Conservation (phyloP, 37 sponge, comb jelly and placozoan species). For the Mnemiopsis leidyi region DNA sequence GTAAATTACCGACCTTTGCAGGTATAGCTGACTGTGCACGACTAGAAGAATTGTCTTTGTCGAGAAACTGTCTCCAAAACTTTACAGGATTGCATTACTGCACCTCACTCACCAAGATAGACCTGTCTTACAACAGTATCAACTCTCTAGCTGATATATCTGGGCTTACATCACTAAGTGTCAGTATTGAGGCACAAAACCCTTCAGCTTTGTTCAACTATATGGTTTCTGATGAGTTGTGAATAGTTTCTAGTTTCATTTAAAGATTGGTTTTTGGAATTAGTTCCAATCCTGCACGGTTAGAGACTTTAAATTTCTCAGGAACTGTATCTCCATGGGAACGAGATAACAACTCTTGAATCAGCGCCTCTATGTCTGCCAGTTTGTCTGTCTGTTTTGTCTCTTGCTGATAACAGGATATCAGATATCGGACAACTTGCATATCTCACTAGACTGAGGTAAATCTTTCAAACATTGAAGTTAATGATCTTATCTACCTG, state of each 20-base stretch:
- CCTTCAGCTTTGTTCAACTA: too few relatives aligned
- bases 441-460: constrained; percentile 55
- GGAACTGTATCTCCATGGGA: constrained; percentile 60
- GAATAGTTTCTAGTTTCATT: too few relatives aligned
- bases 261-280: too few relatives aligned
- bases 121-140: constrained; percentile 63
- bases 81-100: constrained; percentile 33
- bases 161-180: not conserved
- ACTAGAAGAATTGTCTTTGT: constrained; percentile 20
- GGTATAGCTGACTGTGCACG: not conserved
- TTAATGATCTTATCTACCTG: too few relatives aligned
- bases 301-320: too few relatives aligned
- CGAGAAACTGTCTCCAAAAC: constrained; percentile 35
- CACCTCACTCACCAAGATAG: constrained; percentile 44
- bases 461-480: too few relatives aligned
- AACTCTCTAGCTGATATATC: not conserved
- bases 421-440: constrained; percentile 64
- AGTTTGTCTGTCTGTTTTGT: not conserved
- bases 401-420: constrained; percentile 61
- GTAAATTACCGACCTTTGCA: too few relatives aligned
- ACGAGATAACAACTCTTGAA: constrained; percentile 48
- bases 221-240: too few relatives aligned
- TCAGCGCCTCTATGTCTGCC: constrained; percentile 49
- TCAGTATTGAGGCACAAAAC: too few relatives aligned
- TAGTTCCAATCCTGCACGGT: too few relatives aligned